phyloP scores from a whole-genome alignment of 2,797 vertebrate genomes.

The Eupleurogrammus muticus region DNA sequence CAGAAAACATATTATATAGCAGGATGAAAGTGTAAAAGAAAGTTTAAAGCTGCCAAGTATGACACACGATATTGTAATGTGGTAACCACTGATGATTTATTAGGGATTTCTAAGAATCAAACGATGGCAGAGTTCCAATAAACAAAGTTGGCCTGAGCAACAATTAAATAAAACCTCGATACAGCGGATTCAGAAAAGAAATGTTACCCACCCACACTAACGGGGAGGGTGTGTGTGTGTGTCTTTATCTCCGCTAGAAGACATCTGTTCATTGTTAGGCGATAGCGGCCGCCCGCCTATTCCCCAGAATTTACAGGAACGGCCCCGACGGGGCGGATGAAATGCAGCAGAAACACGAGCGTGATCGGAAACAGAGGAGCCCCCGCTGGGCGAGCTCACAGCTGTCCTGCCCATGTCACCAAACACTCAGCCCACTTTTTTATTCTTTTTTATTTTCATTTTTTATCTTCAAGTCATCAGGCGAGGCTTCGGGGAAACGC shows the following conservation, averaged over 20 bases:
- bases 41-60: background rate
- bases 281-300: slow-evolving; percentile 60
- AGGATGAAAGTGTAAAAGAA: background rate
- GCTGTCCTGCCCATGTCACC: slow-evolving; percentile 77
- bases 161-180: slow-evolving; percentile 3
- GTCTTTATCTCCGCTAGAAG: slow-evolving; percentile 46
- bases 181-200: slow-evolving; percentile 1
- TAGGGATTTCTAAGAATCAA: slow-evolving; percentile 1
- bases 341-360: slow-evolving; percentile 65
- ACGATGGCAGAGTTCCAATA: background rate
- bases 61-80: background rate
- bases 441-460: too few relatives aligned
- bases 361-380: slow-evolving; percentile 53
- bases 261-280: slow-evolving; percentile 81
- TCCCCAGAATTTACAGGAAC: slow-evolving; percentile 71
- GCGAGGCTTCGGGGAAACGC: slow-evolving; percentile 30
- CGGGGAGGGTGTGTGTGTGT: slow-evolving; percentile 50
- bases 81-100: background rate
- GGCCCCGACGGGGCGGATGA: slow-evolving; percentile 36
- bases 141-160: slow-evolving; percentile 11
- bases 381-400: slow-evolving; percentile 60
- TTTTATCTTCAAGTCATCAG: slow-evolving; percentile 62
- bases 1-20: background rate
- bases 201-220: slow-evolving; percentile 22
- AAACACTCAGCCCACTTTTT: slow-evolving; percentile 61